Base-by-base conservation (phyloP, 2,113 vertebrate species). In the Brevimyrus niger region DNA sequence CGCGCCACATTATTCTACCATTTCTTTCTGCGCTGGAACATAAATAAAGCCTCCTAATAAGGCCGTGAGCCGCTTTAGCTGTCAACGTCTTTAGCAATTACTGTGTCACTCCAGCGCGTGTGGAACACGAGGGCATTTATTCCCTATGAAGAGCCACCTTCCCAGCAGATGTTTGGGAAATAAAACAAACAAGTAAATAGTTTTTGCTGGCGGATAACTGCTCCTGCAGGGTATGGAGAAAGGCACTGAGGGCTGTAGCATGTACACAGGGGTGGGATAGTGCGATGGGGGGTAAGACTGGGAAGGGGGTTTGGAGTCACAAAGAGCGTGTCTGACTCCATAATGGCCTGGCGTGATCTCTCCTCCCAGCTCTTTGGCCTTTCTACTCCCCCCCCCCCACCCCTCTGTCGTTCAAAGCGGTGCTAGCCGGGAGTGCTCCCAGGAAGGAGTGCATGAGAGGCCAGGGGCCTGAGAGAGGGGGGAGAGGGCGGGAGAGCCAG, bases 41-140 rank as follows among this genome's bases (percentile, higher is more conserved):
- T 95, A 95, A 96, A 96, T 95, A 95, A 94, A 94, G 93, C 93
- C 92, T 91, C 93, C 94, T 95, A 95, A 95, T 95, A 93, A 94
- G 91, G 93, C 94, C 92, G 93, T 94, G 94, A 95, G 94, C 94
- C 93, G 94, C 94, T 95, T 94, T 93, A 88, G 94, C 95, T 94
- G 95, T 95, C 95, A 95, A 92, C 93, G 91, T 95, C 94, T 94
- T 95, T 93, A 94, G 94, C 94, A 94, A 94, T 96, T 95, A 95
- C 94, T 92, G 94, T 92, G 92, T 93, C 91, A 87, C 91, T 44
- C 90, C 90, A 92, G 92, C 93, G 90, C 92, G 92, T 92, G 91
- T 88, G 93, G 89, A 94, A 93, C 90, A 92, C 91, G 93, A 92
- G 94, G 93, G 92, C 90, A 85, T 91, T 89, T 7, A n/a, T 89